Base-by-base conservation (phyloP, 2,113 vertebrate genomes). In the Onychostoma macrolepis region DNA sequence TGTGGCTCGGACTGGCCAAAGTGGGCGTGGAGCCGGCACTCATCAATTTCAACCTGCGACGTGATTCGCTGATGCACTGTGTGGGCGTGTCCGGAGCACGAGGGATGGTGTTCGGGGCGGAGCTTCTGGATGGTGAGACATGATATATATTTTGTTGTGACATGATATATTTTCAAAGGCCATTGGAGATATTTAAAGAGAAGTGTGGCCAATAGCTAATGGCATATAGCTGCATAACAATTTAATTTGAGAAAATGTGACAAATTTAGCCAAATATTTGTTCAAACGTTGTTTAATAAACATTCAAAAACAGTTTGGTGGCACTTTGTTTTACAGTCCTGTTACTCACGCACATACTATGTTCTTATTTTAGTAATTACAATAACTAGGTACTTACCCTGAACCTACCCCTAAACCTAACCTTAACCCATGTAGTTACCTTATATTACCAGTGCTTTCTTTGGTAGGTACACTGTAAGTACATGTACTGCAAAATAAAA, bases 1-100 rank as follows among this genome's bases (percentile, higher is more conserved):
- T 97, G 26, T 98, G 97, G 97, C 83, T 98, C 43, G 97, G 97
- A n/a, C 94, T 97, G 93, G 96, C 97, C 0, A 96, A 95, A 89
- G 87, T 95, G 0, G 97, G 97, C 0, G 90, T 97, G 0, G 96
- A 98, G 83, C 95, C 96, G 0, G 96, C 97, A 0, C 92, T 97
- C 24, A 95, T 98, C 87, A 98, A 98, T 80, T 91, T 95, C 82
- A 97, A 97, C 85, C 91, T 98, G 30, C 94, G 96, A 0, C 90
- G 88, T 0, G 93, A 96, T 12, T 92, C 96, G 0, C 87, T 97
- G 61, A 87, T 93, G 67, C 96, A 97, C 91, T 97, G 97, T 12
- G 83, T 98, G 81, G 81, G 90, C 0, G 93, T 93, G 0, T 97
- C 95, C 0, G 93, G 94, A 0, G 96, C 97, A 21, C 94, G 92